Evolutionary conservation across 37 sponge, comb jelly and placozoan genomes (phyloP).

Genomic region (Cliona cf. orientalis): DNA sequence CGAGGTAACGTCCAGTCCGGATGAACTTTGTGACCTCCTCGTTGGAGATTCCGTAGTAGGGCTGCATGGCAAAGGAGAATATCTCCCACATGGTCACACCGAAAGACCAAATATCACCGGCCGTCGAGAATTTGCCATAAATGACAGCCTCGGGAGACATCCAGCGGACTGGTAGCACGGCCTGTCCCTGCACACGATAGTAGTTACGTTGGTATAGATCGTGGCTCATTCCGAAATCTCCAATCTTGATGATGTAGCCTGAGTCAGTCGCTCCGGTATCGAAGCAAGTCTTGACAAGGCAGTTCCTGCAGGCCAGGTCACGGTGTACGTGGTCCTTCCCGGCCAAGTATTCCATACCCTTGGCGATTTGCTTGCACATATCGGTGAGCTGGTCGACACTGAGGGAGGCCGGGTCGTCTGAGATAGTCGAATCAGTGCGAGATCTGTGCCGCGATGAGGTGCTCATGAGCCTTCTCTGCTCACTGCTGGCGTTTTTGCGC

Average conservation of each 20-base stretch:
- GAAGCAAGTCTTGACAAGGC: constrained; percentile 53
- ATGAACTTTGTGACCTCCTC: constrained; percentile 78
- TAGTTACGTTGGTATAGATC: constrained; percentile 78
- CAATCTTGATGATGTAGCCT: constrained; percentile 74
- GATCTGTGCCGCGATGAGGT: constrained; percentile 30
- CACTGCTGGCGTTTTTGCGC: constrained; percentile 52
- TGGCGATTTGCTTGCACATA: constrained; percentile 77
- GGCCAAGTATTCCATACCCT: constrained; percentile 84
- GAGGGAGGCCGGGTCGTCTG: constrained; percentile 66
- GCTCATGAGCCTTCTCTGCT: constrained; percentile 45
- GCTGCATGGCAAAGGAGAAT: constrained; percentile 88
- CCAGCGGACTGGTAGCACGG: constrained; percentile 83
- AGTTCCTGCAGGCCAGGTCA: constrained; percentile 87
- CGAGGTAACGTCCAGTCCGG: constrained; percentile 47
- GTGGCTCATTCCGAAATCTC: constrained; percentile 90
- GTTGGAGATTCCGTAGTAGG: constrained; percentile 81
- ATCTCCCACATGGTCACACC: constrained; percentile 93
- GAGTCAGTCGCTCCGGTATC: neutral
- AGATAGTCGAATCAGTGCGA: constrained; percentile 70
- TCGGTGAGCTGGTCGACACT: constrained; percentile 49
- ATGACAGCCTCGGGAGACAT: constrained; percentile 89
- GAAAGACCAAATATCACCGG: constrained; percentile 90
- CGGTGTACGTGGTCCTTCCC: constrained; percentile 76
- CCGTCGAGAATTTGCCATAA: constrained; percentile 81
- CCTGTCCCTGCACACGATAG: constrained; percentile 76